These are phyloP conservation scores for Drosophila cognata DNA, from an alignment of 2,888 invertebrate genomes.

Conservation along the genomic window DNA sequence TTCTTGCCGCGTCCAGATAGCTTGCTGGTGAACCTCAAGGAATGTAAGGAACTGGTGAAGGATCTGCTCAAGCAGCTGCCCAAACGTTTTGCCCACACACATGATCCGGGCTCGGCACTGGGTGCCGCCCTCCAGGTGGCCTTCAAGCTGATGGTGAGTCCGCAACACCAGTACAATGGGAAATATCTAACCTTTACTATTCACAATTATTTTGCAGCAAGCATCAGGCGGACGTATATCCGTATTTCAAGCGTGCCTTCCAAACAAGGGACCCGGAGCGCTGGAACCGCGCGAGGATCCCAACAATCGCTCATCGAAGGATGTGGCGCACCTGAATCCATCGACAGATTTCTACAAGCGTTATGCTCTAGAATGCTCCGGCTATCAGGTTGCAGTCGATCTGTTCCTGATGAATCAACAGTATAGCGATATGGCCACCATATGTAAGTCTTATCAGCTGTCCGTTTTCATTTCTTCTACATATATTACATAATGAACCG, in stretches of 20 bases:
- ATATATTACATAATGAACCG: not conserved
- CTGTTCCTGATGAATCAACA: slow-evolving; percentile 96
- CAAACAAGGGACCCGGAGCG: slow-evolving; percentile 94
- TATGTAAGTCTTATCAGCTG: slow-evolving; percentile 88
- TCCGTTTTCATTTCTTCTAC: not conserved
- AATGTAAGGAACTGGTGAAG: slow-evolving; percentile 90
- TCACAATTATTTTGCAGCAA: slow-evolving; percentile 86
- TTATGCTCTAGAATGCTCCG: slow-evolving; percentile 97
- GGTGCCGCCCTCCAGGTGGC: slow-evolving; percentile 97
- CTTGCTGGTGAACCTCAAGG: slow-evolving; percentile 95
- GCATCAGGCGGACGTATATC: slow-evolving; percentile 97
- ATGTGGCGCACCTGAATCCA: slow-evolving; percentile 94
- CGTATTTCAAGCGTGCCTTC: slow-evolving; percentile 96
- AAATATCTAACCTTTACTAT: not conserved
- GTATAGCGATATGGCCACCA: slow-evolving; percentile 96
- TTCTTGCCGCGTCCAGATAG: slow-evolving; percentile 98
- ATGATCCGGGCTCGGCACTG: slow-evolving; percentile 92
- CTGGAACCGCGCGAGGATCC: slow-evolving; percentile 94
- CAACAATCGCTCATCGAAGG: slow-evolving; percentile 92
- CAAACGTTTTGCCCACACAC: slow-evolving; percentile 88
- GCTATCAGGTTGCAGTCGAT: slow-evolving; percentile 98
- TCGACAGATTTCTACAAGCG: slow-evolving; percentile 99
- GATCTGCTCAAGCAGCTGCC: slow-evolving; percentile 93
- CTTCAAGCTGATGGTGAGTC: slow-evolving; percentile 93
- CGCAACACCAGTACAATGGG: not conserved